These are phyloP conservation scores for Stegastes partitus DNA, from an alignment of 2,113 vertebrate species.

Conservation along the genomic window DNA sequence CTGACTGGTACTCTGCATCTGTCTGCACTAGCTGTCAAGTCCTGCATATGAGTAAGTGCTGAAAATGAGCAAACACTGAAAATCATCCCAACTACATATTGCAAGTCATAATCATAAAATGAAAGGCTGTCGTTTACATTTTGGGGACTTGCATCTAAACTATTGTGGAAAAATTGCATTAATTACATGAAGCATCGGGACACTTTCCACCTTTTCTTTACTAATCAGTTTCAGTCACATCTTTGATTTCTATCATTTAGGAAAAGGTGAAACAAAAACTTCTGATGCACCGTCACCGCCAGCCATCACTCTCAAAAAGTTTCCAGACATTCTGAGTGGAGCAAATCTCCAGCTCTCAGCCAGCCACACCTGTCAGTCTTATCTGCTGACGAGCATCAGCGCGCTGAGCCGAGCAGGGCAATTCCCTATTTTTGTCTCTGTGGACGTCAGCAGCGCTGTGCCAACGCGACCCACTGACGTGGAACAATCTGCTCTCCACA, in stretches of 20 bases:
- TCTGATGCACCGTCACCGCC: neutral
- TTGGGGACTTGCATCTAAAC: too few relatives aligned
- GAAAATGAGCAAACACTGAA: neutral
- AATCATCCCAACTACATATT: neutral
- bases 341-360: slow-evolving; percentile 28
- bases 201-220: neutral
- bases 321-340: slow-evolving; percentile 35
- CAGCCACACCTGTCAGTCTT: slow-evolving; percentile 69
- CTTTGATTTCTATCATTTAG: neutral
- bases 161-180: neutral
- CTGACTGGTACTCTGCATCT: neutral
- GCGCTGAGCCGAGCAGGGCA: slow-evolving; percentile 58
- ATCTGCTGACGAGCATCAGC: slow-evolving; percentile 62
- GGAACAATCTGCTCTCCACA: slow-evolving; percentile 61
- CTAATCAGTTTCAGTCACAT: neutral
- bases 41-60: neutral
- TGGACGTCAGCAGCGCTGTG: slow-evolving; percentile 71
- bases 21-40: neutral
- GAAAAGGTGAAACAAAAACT: neutral
- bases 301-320: slow-evolving; percentile 28
- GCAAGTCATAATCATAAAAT: neutral
- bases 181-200: neutral
- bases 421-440: slow-evolving; percentile 73
- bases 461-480: slow-evolving; percentile 67
- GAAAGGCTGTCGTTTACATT: neutral